Percentiles rank a stretch among this genome's conserved stretches.
Evolutionary conservation across 2,888 invertebrate species (phyloP).

Genomic region (Tetanocera ferruginea): DNA sequence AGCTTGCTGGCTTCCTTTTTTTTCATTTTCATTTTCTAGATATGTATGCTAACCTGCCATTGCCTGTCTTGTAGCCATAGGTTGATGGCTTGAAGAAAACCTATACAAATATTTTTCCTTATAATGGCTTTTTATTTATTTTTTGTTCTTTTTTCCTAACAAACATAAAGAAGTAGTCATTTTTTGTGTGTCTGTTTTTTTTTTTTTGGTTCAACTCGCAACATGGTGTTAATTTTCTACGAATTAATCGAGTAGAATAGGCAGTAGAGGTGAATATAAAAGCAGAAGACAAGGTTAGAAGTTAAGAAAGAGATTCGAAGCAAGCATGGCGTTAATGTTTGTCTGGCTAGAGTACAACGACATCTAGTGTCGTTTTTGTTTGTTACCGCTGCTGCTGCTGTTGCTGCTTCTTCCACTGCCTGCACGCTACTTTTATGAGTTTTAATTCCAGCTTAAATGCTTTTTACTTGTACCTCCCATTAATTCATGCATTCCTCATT

Average conservation of each 20-base stretch:
- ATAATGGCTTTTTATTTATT: not conserved
- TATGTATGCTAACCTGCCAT: not conserved
- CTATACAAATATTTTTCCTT: constrained; percentile 26
- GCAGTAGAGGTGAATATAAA: not conserved
- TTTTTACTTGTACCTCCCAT: not conserved
- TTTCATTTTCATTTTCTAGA: not conserved
- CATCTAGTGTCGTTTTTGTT: constrained; percentile 1
- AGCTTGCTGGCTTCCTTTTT: too few species aligned
- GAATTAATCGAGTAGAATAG: constrained; percentile 5
- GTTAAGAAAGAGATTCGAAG: too few species aligned
- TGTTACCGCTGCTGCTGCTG: not conserved
- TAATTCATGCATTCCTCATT: not conserved
- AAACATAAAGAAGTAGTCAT: not conserved
- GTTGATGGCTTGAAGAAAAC: not conserved
- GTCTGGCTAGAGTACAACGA: not conserved
- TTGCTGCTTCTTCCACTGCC: too few species aligned
- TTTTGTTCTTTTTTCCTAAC: not conserved
- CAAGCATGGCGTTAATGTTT: too few species aligned
- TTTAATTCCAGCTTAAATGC: not conserved
- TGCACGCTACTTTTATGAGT: not conserved
- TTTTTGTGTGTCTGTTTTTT: not conserved
- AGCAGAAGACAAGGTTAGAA: not conserved
- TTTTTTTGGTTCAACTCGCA: not conserved
- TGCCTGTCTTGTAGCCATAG: not conserved
- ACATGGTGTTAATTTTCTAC: constrained; percentile 20